Evolutionary conservation across 2,797 vertebrate genomes (phyloP).

Genomic region (Sebastes itinus): DNA sequence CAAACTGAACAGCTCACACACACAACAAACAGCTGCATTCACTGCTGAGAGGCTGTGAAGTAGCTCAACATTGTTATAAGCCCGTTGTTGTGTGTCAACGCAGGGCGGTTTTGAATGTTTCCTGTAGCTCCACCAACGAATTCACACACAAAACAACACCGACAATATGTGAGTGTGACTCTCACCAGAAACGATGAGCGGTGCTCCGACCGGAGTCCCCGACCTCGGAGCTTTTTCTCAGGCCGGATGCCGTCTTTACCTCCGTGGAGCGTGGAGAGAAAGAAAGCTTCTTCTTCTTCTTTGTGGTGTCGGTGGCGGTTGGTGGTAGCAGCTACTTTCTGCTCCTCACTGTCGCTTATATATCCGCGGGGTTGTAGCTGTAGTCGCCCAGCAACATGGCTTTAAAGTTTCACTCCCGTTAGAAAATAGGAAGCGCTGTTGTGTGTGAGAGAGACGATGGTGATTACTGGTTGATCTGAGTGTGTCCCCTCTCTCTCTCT

Average conservation of each 20-base stretch:
- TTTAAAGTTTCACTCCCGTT: slow-evolving; percentile 53
- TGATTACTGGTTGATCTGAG: slow-evolving; percentile 59
- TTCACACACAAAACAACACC: not conserved
- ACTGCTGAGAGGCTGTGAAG: slow-evolving; percentile 27
- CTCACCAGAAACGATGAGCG: slow-evolving; percentile 81
- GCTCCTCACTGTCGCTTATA: slow-evolving; percentile 52
- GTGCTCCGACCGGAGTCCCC: slow-evolving; percentile 78
- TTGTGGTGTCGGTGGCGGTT: slow-evolving; percentile 52
- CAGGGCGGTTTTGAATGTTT: not conserved
- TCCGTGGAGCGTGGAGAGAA: slow-evolving; percentile 44
- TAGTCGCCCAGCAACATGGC: slow-evolving; percentile 35
- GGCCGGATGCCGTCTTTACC: slow-evolving; percentile 82
- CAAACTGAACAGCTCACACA: slow-evolving; percentile 2
- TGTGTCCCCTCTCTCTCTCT: slow-evolving; percentile 1
- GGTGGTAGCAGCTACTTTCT: slow-evolving; percentile 43
- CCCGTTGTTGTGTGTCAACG: slow-evolving; percentile 30
- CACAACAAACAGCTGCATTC: slow-evolving; percentile 25
- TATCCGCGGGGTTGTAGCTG: slow-evolving; percentile 24
- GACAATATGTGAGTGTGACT: not conserved
- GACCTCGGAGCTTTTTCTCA: slow-evolving; percentile 80
- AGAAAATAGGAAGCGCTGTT: slow-evolving; percentile 19
- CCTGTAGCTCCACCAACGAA: not conserved
- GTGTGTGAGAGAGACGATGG: slow-evolving; percentile 41
- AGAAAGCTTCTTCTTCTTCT: slow-evolving; percentile 49
- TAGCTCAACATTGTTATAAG: slow-evolving; percentile 52